Evolutionary conservation across 2,113 vertebrate genomes (phyloP), one percentile per base, ranked within the genome.

Genomic region (Hemicordylus capensis): DNA sequence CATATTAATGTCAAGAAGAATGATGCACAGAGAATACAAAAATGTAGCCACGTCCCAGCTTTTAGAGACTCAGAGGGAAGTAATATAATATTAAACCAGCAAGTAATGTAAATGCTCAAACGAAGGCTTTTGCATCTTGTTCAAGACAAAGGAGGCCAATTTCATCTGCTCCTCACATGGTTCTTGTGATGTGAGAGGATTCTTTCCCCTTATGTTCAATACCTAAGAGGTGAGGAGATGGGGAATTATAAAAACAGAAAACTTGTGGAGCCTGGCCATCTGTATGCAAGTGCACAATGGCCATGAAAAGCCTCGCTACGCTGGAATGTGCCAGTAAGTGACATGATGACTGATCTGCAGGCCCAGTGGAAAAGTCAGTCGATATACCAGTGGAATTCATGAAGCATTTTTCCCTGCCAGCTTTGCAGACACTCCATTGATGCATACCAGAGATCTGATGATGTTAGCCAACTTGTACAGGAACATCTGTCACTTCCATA

Each of bases 1-100:
- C 77, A 28, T 67, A 83, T 89, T 90, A 92, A 83, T 79, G 73
- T 93, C 82, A 92, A 81, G 77, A 58, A 78, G 75, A 85, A 90
- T 66, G 0, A 85, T 77, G 56, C 8, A 77, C 9, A 84, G 69
- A 80, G 46, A 83, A 87, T 63, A 80, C 42, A 89, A 88, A 91
- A 72, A 48, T 39, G 34, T 79, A 10, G 75, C 72, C 73, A 22
- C 42, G 51, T 82, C 89, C 87, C 79, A 88, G 48, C 9, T 87
- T 72, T 44, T 77, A 19, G 54, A 84, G 9, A 24, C 6, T 88
- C 42, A 3, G 0, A 56, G 88, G 82, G 46, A 87, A 81, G 44
- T 11, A 83, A 87, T 76, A 64, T 9, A 78, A 7, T 81, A 87
- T 67, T 44, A 84, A 87, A 83, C 20, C 48, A 85, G 39, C 54